phyloP scores from a whole-genome alignment of 2,888 invertebrate species.

The Leptinotarsa haldemani region DNA sequence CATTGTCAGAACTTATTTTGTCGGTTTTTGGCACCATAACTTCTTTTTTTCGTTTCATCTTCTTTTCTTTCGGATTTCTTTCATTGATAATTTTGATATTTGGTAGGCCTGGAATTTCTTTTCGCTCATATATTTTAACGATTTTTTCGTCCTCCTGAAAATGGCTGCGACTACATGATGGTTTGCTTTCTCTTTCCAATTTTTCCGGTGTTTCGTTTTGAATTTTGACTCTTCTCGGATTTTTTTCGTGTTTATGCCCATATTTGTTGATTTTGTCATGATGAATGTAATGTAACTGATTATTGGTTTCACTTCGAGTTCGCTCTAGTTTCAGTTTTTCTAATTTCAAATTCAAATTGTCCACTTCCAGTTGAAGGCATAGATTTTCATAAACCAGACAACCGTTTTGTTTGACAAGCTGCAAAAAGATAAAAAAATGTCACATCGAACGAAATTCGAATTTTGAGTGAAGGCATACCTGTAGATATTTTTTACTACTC shows the following conservation, averaged over 20 bases:
- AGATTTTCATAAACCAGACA: slow-evolving; percentile 64
- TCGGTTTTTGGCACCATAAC: neutral
- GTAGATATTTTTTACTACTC: slow-evolving; percentile 64
- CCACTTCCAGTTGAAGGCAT: slow-evolving; percentile 61
- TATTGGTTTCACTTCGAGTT: slow-evolving; percentile 57
- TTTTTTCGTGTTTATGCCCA: slow-evolving; percentile 4
- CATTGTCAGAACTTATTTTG: slow-evolving; percentile 21
- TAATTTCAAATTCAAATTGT: slow-evolving; percentile 56
- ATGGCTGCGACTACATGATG: slow-evolving; percentile 35
- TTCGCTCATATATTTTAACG: slow-evolving; percentile 56
- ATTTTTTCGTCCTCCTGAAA: slow-evolving; percentile 44
- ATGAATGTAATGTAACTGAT: slow-evolving; percentile 54
- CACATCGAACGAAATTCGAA: neutral
- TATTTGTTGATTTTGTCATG: slow-evolving; percentile 34
- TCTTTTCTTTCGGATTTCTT: slow-evolving; percentile 36
- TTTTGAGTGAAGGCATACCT: slow-evolving; percentile 52
- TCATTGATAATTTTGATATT: slow-evolving; percentile 52
- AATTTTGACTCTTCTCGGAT: slow-evolving; percentile 41
- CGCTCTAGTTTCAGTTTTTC: slow-evolving; percentile 55
- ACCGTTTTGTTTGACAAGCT: slow-evolving; percentile 64
- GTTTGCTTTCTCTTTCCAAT: slow-evolving; percentile 44
- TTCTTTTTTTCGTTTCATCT: slow-evolving; percentile 29
- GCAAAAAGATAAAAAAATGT: slow-evolving; percentile 24
- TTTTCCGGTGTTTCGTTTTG: slow-evolving; percentile 51
- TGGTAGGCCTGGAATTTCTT: slow-evolving; percentile 49